These are phyloP conservation scores for Gobionotothen gibberifrons DNA, from an alignment of 2,797 vertebrate genomes.

Conservation along the genomic window DNA sequence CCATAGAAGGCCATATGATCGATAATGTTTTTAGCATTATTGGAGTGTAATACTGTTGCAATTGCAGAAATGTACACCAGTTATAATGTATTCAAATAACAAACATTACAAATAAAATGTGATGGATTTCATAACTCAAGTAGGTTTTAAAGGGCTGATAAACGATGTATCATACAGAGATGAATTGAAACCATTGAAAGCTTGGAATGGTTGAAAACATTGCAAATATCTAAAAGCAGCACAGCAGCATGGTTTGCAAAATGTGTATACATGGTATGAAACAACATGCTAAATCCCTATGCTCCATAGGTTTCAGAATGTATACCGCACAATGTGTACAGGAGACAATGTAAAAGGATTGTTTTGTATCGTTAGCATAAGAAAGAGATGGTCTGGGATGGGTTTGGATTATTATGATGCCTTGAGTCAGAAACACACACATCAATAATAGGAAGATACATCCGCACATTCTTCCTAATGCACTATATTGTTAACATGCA, in stretches of 20 bases:
- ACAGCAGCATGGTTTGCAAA: background rate
- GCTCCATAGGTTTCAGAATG: background rate
- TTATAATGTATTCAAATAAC: background rate
- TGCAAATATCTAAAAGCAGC: background rate
- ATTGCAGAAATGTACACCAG: background rate
- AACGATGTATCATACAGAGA: background rate
- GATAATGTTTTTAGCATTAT: slow-evolving; percentile 24
- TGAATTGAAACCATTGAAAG: background rate
- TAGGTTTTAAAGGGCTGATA: background rate
- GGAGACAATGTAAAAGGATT: too few species aligned
- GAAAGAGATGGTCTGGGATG: background rate
- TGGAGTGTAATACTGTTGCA: background rate
- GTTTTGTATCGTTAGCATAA: background rate
- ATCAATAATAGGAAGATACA: too few species aligned
- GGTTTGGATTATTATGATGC: too few species aligned
- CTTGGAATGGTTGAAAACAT: background rate
- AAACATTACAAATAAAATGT: background rate
- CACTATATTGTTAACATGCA: too few species aligned
- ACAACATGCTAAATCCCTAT: background rate
- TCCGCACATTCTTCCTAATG: too few species aligned
- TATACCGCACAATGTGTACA: background rate
- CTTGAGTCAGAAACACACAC: too few species aligned
- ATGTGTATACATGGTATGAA: background rate
- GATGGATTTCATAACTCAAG: background rate
- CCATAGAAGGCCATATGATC: slow-evolving; percentile 17